A percentile compares a stretch with the other conserved stretches of the same genome.
phyloP scores from a whole-genome alignment of 1,140 invertebrate species.

The Arctopsyche grandis region DNA sequence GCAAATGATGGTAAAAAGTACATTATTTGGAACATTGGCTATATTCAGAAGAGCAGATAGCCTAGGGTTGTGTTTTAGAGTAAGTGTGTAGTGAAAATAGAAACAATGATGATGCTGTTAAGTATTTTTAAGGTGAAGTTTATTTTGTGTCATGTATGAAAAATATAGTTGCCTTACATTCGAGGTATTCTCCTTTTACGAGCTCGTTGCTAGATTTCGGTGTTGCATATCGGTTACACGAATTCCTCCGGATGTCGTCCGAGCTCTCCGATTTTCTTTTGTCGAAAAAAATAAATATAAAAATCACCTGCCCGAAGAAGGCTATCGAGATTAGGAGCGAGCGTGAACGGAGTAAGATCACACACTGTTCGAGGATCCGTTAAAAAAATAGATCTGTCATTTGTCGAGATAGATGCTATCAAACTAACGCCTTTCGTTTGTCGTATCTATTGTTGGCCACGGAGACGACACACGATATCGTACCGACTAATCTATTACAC shows the following conservation, averaged over 20 bases:
- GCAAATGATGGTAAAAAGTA: no score
- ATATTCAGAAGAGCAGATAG: no score
- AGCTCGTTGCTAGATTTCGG: background rate
- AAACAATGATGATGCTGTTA: no score
- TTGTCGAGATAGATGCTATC: conserved; percentile 39
- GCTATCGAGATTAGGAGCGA: conserved; percentile 29
- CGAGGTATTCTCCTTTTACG: background rate
- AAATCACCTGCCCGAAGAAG: conserved; percentile 34
- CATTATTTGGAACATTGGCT: no score
- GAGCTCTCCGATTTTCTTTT: background rate
- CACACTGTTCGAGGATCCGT: background rate
- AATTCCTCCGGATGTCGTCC: conserved; percentile 9
- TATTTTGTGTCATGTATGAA: background rate
- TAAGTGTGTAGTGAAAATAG: no score
- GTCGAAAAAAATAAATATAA: background rate
- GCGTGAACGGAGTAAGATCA: conserved; percentile 27
- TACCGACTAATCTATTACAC: conserved; percentile 32
- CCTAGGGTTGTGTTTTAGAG: no score
- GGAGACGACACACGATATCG: conserved; percentile 27
- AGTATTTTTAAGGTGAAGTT: no score
- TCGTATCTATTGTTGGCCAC: conserved; percentile 28
- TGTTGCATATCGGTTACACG: conserved; percentile 8
- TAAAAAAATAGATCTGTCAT: conserved; percentile 45
- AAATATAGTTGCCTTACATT: background rate
- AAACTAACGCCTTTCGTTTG: conserved; percentile 39